These are phyloP conservation scores for Dusona sp. DNA, from an alignment of 2,888 invertebrate species.

Conservation along the genomic window DNA sequence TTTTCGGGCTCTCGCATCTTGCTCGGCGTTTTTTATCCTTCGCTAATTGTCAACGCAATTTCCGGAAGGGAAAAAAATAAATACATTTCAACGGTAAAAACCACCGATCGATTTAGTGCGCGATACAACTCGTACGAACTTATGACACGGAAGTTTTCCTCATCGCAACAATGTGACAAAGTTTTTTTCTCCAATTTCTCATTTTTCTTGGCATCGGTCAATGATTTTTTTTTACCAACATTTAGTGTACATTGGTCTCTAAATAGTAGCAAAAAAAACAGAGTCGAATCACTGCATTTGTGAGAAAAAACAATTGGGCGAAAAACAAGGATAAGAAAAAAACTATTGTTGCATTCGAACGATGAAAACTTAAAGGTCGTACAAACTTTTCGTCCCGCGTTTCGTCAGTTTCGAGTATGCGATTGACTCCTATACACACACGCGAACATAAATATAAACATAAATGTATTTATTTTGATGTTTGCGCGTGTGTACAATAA, in stretches of 20 bases:
- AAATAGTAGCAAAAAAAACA: neutral
- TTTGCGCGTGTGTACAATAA: neutral
- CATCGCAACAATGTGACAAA: neutral
- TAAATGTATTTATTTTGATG: slow-evolving; percentile 22
- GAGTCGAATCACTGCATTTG: neutral
- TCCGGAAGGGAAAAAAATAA: neutral
- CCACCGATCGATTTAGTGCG: neutral
- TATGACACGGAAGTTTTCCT: neutral
- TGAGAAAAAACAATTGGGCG: neutral
- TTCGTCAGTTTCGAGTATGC: slow-evolving; percentile 37
- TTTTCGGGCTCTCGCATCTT: neutral
- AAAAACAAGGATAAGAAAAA: neutral
- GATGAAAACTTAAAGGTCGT: slow-evolving; percentile 3
- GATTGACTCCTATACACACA: neutral
- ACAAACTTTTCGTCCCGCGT: slow-evolving; percentile 13
- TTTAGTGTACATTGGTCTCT: neutral
- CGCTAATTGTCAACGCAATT: neutral
- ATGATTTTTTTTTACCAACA: neutral
- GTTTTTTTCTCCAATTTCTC: neutral
- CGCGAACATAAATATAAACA: neutral
- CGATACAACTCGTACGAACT: slow-evolving; percentile 4
- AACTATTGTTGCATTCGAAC: neutral
- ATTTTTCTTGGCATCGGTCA: neutral
- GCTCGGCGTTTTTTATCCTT: too few species aligned
- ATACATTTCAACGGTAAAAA: neutral